Conservation (phyloP, 2,888 invertebrate species). For the Pachycephus smyrnensis region DNA sequence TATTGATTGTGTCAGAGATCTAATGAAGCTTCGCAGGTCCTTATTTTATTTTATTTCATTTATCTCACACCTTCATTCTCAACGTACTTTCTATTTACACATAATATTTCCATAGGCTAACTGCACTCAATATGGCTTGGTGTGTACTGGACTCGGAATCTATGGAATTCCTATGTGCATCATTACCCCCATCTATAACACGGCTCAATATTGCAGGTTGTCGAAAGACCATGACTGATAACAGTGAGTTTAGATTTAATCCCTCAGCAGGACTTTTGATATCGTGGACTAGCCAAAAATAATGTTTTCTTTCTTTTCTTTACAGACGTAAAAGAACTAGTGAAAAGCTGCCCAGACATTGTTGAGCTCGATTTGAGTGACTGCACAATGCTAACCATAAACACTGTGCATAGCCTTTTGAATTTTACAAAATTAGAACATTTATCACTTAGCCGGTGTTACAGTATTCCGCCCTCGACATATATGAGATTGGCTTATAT, state of each 20-base stretch:
- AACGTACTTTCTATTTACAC: not conserved
- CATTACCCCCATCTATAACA: slow-evolving; percentile 75
- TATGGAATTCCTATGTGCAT: slow-evolving; percentile 72
- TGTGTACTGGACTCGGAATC: slow-evolving; percentile 74
- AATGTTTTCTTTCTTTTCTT: slow-evolving; percentile 35
- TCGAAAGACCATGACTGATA: slow-evolving; percentile 79
- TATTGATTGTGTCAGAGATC: slow-evolving; percentile 72
- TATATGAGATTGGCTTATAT: slow-evolving; percentile 75
- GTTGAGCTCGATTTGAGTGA: slow-evolving; percentile 91
- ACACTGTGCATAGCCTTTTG: slow-evolving; percentile 72
- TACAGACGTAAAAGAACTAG: slow-evolving; percentile 78
- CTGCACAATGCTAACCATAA: slow-evolving; percentile 78
- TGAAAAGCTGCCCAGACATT: slow-evolving; percentile 76
- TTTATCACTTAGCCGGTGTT: slow-evolving; percentile 84
- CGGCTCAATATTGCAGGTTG: slow-evolving; percentile 88
- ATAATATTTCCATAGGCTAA: slow-evolving; percentile 68
- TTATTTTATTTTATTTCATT: slow-evolving; percentile 53
- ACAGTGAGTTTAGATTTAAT: slow-evolving; percentile 71
- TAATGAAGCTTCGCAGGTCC: slow-evolving; percentile 70
- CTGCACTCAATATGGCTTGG: slow-evolving; percentile 87
- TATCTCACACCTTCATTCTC: not conserved
- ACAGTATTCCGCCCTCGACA: slow-evolving; percentile 78
- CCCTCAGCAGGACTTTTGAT: not conserved
- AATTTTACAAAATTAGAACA: slow-evolving; percentile 77
- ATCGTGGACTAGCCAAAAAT: not conserved